These are phyloP conservation scores for Acanthosepion esculentum DNA, from an alignment of 2,888 invertebrate species.

Conservation along the genomic window DNA sequence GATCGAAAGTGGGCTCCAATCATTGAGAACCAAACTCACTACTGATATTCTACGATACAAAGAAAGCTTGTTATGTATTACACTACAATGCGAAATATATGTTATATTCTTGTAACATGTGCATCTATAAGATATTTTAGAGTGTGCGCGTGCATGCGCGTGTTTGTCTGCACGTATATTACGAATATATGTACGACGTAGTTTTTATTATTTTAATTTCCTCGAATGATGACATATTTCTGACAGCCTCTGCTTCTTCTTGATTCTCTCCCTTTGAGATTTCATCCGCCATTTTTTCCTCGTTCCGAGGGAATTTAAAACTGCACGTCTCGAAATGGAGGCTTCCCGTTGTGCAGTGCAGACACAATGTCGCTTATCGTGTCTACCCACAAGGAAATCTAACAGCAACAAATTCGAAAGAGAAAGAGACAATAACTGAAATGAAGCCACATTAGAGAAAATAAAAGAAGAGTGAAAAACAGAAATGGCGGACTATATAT, in stretches of 20 bases:
- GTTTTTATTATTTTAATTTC: neutral
- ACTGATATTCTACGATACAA: too few species aligned
- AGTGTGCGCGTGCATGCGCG: neutral
- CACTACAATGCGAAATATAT: too few species aligned
- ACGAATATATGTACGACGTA: neutral
- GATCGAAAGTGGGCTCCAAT: too few species aligned
- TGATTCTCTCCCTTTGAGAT: neutral
- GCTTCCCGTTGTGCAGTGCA: neutral
- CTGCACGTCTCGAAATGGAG: neutral
- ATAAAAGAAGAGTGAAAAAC: too few species aligned
- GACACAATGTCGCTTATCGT: neutral
- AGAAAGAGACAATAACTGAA: neutral
- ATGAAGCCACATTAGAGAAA: neutral
- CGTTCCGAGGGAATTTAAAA: neutral
- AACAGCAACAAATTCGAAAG: neutral
- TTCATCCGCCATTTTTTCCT: neutral
- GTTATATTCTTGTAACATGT: too few species aligned
- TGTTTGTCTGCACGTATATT: neutral
- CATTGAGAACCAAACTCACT: too few species aligned
- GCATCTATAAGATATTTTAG: neutral
- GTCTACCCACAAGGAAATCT: neutral
- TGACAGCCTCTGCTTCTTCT: neutral
- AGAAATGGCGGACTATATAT: too few species aligned
- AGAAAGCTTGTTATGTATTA: too few species aligned
- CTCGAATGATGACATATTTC: neutral